phyloP scores from a whole-genome alignment of 1,140 invertebrate species.

The Ostrea denselamellosa region DNA sequence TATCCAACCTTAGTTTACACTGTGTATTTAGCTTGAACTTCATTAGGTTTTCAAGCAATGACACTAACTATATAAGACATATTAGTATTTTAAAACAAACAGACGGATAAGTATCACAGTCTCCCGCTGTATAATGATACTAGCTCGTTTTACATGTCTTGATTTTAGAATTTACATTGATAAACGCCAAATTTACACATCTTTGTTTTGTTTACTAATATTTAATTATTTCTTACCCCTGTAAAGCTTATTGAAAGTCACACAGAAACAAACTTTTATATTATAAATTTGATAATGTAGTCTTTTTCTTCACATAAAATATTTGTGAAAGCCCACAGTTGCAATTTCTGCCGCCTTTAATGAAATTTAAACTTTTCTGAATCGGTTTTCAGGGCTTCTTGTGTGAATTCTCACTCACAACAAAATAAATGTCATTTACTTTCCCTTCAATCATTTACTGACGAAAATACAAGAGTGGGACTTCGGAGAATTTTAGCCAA shows the following conservation, averaged over 20 bases:
- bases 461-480: slow-evolving; percentile 9
- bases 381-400: neutral
- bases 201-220: too few relatives aligned
- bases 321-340: neutral
- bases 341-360: neutral
- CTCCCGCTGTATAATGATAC: too few relatives aligned
- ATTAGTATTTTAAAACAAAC: too few relatives aligned
- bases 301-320: neutral
- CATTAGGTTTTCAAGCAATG: too few relatives aligned
- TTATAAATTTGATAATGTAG: neutral
- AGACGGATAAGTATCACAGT: too few relatives aligned
- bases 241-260: neutral
- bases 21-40: too few relatives aligned
- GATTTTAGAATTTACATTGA: too few relatives aligned
- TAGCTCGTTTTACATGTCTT: too few relatives aligned
- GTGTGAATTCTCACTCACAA: slow-evolving; percentile 13
- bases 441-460: slow-evolving; percentile 31
- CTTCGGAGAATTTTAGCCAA: slow-evolving; percentile 4
- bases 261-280: neutral
- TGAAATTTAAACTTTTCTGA: slow-evolving; percentile 24
- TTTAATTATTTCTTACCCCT: too few relatives aligned
- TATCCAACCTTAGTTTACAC: too few relatives aligned
- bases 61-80: too few relatives aligned
- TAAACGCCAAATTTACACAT: too few relatives aligned
- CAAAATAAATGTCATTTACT: slow-evolving; percentile 11